Evolutionary conservation across 2,797 vertebrate species (phyloP).

Genomic region (Gymnocypris eckloni): DNA sequence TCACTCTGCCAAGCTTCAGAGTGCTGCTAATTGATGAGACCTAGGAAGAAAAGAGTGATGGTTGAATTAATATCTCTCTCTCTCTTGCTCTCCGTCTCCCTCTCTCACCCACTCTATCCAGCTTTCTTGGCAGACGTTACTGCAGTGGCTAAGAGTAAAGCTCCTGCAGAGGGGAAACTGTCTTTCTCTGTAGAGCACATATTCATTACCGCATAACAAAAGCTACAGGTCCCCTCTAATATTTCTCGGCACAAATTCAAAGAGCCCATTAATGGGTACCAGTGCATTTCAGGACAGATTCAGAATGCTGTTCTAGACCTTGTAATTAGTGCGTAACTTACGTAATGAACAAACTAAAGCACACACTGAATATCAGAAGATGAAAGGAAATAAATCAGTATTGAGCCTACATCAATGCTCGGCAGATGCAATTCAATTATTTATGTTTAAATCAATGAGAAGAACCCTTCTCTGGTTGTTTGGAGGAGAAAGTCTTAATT

Average conservation of each 20-base stretch:
- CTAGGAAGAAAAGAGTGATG: conserved; percentile 27
- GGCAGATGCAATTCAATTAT: neutral
- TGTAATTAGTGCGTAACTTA: conserved; percentile 11
- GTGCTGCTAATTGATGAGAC: conserved; percentile 43
- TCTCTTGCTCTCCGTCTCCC: conserved; percentile 5
- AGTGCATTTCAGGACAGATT: conserved; percentile 22
- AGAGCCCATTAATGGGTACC: conserved; percentile 49
- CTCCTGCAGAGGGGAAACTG: conserved; percentile 6
- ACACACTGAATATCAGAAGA: neutral
- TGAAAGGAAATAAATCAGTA: neutral
- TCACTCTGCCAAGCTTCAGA: conserved; percentile 36
- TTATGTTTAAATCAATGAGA: conserved; percentile 15
- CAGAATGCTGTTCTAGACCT: conserved; percentile 28
- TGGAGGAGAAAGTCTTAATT: neutral
- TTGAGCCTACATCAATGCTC: neutral
- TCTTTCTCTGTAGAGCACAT: conserved; percentile 38
- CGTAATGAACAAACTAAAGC: conserved; percentile 3
- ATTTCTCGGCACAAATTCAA: conserved; percentile 49
- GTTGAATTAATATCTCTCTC: conserved; percentile 42
- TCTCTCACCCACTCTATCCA: conserved; percentile 19
- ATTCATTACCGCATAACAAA: conserved; percentile 48
- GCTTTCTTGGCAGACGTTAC: conserved; percentile 42
- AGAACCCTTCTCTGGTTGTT: neutral
- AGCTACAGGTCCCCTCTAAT: conserved; percentile 37
- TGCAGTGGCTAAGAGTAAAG: conserved; percentile 9